Evolutionary conservation across 2,113 vertebrate genomes (phyloP).

Genomic region (Oncorhynchus keta): DNA sequence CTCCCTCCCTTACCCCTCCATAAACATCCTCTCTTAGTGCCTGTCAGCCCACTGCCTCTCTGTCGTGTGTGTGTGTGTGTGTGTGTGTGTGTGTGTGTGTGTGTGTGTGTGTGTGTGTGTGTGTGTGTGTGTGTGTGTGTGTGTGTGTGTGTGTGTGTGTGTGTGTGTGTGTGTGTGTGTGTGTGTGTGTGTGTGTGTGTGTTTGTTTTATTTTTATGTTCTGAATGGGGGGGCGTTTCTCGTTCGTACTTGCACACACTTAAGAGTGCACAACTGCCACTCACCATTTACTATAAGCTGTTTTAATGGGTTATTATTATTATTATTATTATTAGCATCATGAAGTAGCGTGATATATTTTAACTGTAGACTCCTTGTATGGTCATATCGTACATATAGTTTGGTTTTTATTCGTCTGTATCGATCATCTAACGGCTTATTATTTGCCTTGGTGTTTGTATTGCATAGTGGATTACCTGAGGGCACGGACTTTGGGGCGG

Average conservation of each 20-base stretch:
- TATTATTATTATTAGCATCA: constrained; percentile 73
- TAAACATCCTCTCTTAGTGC: constrained; percentile 69
- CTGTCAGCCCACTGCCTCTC: constrained; percentile 76
- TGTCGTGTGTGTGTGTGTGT: constrained; percentile 81
- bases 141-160: no score
- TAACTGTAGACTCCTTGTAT: constrained; percentile 90
- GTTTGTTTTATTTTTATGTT: constrained; percentile 49
- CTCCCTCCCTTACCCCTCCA: no score
- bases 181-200: no score
- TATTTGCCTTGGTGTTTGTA: constrained; percentile 79
- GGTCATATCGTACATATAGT: constrained; percentile 92
- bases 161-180: no score
- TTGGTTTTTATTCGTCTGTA: constrained; percentile 92
- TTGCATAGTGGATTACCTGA: constrained; percentile 93
- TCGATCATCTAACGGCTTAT: constrained; percentile 88
- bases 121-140: no score
- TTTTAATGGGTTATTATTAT: constrained; percentile 83
- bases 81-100: no score
- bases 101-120: no score
- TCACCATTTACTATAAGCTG: constrained; percentile 95
- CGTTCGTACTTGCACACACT: constrained; percentile 79
- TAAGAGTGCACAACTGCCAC: constrained; percentile 97
- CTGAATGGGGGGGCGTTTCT: constrained; percentile 84
- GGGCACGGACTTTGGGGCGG: constrained; percentile 82
- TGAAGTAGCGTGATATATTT: constrained; percentile 80